A percentile compares a stretch with the other conserved stretches of the same genome.
phyloP scores from a whole-genome alignment of 2,888 invertebrate genomes.

The Koerneria pararmatus region DNA sequence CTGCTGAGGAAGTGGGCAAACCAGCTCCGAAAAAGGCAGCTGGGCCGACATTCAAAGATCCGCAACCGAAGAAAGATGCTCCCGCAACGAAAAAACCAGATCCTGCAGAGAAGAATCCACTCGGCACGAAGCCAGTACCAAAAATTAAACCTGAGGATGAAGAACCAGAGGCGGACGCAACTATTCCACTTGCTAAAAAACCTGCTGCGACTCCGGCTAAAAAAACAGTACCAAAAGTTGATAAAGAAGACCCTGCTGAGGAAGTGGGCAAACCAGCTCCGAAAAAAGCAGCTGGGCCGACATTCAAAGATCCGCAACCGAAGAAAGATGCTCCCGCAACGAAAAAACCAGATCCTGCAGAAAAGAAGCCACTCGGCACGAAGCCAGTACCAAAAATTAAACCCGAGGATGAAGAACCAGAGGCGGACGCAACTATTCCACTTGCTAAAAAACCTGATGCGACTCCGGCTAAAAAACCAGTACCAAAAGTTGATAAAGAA shows the following conservation, averaged over 20 bases:
- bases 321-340: no score
- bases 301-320: constrained; percentile 13
- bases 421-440: constrained; percentile 8
- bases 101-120: constrained; percentile 4
- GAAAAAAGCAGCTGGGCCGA: constrained; percentile 15
- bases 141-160: constrained; percentile 12
- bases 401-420: constrained; percentile 16
- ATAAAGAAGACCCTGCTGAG: constrained; percentile 9
- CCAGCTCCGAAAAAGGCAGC: constrained; percentile 13
- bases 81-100: no score
- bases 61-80: no score
- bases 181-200: no score
- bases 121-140: neutral
- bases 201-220: no score
- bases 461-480: no score
- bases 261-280: neutral
- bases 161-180: constrained; percentile 18
- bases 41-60: constrained; percentile 18
- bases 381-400: constrained; percentile 2
- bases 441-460: constrained; percentile 17
- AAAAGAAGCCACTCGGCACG: constrained; percentile 6
- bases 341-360: constrained; percentile 5
- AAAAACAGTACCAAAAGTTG: no score
- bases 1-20: neutral
- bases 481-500: constrained; percentile 7